Base-by-base conservation (phyloP, 2,888 invertebrate genomes). In the Chymomyza fuscimana region DNA sequence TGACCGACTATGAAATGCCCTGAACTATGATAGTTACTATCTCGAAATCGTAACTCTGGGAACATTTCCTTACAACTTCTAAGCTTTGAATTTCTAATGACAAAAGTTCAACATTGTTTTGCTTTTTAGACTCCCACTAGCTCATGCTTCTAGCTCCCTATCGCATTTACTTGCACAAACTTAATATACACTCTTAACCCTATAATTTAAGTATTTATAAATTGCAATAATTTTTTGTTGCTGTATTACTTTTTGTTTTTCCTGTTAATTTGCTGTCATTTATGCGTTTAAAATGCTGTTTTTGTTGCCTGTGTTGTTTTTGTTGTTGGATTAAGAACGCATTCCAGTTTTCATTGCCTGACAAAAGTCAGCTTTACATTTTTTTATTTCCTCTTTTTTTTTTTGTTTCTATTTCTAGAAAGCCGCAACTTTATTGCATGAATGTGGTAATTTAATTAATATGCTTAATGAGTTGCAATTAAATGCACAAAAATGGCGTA, bases 391-490 rank as follows among this genome's bases (percentile, higher is more conserved):
- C 32, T 5, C 60, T 58, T 56, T 1, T 61, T 60, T 70, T 63
- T 59, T 65, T 3, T 46, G 58, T 61, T 32, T 22, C 60, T 68
- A 22, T 58, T 40, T 29, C 61, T 22, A 46, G 63, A 46, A 0
- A 22, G 59, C 61, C 65, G 68, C 58, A 70, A 73, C 59, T 75
- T 82, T 79, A 85, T 85, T 82, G 82, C 78, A 80, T 77, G 80
- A 80, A 85, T 87, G 87, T 82, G 83, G 86, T 81, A 77, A 85
- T 87, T 82, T 87, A 87, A 85, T 85, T 85, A 85, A 85, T 87
- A 87, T 85, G 87, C 79, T 86, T 85, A 87, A 85, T 87, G 85
- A 85, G 85, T 81, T 87, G 83, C 86, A 87, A 87, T 85, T 87
- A 87, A 87, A 87, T 76, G 73, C 74, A 75, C 80, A 72, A 69